Base-by-base conservation (phyloP, 2,888 invertebrate genomes). In the Eupithecia pulchellata region DNA sequence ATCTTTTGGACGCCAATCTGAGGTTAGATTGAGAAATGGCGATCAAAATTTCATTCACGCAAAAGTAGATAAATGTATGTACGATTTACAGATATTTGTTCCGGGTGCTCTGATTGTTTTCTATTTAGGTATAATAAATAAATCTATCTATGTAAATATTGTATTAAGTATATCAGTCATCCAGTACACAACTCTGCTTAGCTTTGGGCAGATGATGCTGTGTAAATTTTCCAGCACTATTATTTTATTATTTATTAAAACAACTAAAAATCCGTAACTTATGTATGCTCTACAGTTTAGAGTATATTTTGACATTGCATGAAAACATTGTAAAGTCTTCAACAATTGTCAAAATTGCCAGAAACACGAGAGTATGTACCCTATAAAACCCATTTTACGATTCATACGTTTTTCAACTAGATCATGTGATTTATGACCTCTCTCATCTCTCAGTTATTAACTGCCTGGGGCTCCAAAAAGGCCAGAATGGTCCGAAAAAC, bases 371-470 rank as follows among this genome's bases (percentile, higher is more conserved):
- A 29, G 29, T 17, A 17, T 20, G 20, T 20, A 20, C 3, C 60
- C 11, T 60, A 32, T 57, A 57, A 29, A 57, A 20, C 5, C 17
- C 4, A 29, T 17, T 57, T 57, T 29, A 27, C 27, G 57, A 29
- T 17, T 29, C 57, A 57, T 65, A 32, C 36, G 27, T 32, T 36
- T 71, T 64, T 55, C 75, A 78, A 61, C 36, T 69, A 79, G 68
- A 78, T 75, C 70, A 82, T 60, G 90, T 91, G 91, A 91, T 89
- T 91, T 91, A 91, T 91, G 89, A 84, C 74, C 74, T 81, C 77
- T 78, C 73, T 76, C 80, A 82, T 80, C 79, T 79, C 79, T 82
- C 84, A 84, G 91, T 90, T 89, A 92, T 92, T 92, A 91, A 77
- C 69, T 72, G 88, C 89, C 82, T 69, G 78, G 77, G 85, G 89